Base-by-base conservation (phyloP, 2,113 vertebrate genomes). In the Piprites chloris region DNA sequence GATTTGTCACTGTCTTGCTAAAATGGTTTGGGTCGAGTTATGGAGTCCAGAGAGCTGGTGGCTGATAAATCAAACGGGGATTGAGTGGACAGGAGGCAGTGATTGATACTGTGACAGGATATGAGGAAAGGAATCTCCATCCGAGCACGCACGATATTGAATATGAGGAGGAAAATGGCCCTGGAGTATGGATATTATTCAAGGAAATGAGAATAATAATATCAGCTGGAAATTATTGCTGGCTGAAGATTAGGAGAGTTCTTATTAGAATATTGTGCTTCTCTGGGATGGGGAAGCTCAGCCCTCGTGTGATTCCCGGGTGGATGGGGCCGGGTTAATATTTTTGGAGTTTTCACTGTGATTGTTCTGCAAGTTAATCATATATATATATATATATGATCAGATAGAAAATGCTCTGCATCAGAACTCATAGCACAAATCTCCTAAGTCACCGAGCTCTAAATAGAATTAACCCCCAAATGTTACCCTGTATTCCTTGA, bases 31-130 rank as follows among this genome's bases (percentile, higher is more conserved):
- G 98, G 98, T 98, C 98, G 98, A 99, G 98, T 99, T 99, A 98
- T 98, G 98, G 98, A 98, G 98, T 98, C 98, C 98, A 95, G 98
- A 96, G 98, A 98, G 98, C 98, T 97, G 97, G 97, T 67, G 97
- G 98, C 99, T 99, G 99, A 99, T 99, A 98, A 99, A 99, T 99
- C 99, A 99, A 99, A 98, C 98, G 97, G 96, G 98, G 98, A 99
- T 99, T 99, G 99, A 99, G 98, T 99, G 99, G 99, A 99, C 99
- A 99, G 99, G 98, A 98, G 98, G 98, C 98, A 98, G 98, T 99
- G 99, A 99, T 99, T 99, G 99, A 99, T 99, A 99, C 98, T 90
- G 96, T 99, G 98, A 99, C 99, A 99, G 98, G 98, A 99, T 99
- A 99, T 99, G 99, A 99, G 97, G 98, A 98, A 98, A 98, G 97